These are phyloP conservation scores for Caloenas nicobarica DNA, from an alignment of 2,113 vertebrate species.

Conservation along the genomic window DNA sequence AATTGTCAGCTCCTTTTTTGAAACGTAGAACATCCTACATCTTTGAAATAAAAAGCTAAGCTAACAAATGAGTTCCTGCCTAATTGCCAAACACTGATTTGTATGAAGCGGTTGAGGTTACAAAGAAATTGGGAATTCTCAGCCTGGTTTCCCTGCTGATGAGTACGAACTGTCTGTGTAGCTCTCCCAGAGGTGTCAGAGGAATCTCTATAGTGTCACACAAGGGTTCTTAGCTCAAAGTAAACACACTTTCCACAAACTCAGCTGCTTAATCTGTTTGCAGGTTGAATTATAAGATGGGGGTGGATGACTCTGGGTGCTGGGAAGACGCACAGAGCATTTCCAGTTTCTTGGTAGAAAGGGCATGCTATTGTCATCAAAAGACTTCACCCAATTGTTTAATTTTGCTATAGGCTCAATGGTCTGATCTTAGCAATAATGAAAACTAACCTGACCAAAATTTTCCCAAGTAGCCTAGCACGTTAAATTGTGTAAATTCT, in stretches of 20 bases:
- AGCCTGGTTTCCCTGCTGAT: conserved; percentile 71
- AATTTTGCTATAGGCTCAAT: conserved; percentile 62
- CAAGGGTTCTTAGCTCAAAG: conserved; percentile 82
- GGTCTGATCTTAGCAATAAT: conserved; percentile 60
- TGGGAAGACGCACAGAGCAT: conserved; percentile 75
- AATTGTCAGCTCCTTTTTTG: conserved; percentile 39
- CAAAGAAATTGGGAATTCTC: conserved; percentile 76
- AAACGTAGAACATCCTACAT: conserved; percentile 44
- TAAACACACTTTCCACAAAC: conserved; percentile 85
- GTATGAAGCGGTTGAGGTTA: conserved; percentile 71
- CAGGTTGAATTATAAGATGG: conserved; percentile 87
- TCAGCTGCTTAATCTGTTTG: conserved; percentile 88
- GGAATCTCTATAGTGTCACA: conserved; percentile 80
- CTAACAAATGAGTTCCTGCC: conserved; percentile 70
- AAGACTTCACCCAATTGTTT: conserved; percentile 69
- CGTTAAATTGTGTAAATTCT: conserved; percentile 37
- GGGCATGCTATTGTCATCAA: conserved; percentile 68
- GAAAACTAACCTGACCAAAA: conserved; percentile 66
- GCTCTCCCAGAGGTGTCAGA: conserved; percentile 75
- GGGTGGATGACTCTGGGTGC: conserved; percentile 75
- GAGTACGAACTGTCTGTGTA: conserved; percentile 73
- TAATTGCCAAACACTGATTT: conserved; percentile 73
- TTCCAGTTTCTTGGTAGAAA: conserved; percentile 75
- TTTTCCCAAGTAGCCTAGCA: conserved; percentile 56
- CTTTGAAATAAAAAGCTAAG: conserved; percentile 44